A percentile compares a stretch with the other conserved stretches of the same genome.
Evolutionary conservation across 2,888 invertebrate genomes (phyloP).

Genomic region (Phanerotoma sp.): DNA sequence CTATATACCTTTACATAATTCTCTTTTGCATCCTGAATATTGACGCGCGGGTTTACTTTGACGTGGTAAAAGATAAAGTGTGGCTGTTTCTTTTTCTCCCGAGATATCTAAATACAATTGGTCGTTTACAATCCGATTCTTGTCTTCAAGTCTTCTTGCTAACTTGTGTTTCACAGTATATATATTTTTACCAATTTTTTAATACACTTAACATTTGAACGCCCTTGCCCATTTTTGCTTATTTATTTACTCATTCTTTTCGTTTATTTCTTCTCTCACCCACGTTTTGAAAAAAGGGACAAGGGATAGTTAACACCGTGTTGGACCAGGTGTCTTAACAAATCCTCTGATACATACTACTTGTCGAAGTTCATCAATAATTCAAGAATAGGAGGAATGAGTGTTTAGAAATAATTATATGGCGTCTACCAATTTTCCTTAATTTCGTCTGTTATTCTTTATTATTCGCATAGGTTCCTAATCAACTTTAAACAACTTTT

Average conservation of each 20-base stretch:
- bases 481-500: too few species aligned
- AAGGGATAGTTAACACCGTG: constrained; percentile 27
- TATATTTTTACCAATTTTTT: constrained; percentile 15
- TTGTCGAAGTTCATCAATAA: constrained; percentile 34
- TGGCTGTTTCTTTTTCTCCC: background rate
- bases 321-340: constrained; percentile 23
- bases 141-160: constrained; percentile 17
- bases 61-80: constrained; percentile 21
- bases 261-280: background rate
- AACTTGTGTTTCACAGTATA: constrained; percentile 10
- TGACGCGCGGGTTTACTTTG: constrained; percentile 22
- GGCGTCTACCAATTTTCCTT: background rate
- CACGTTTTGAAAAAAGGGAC: background rate
- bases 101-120: constrained; percentile 38
- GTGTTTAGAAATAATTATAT: constrained; percentile 40
- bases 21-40: constrained; percentile 12
- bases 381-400: constrained; percentile 38
- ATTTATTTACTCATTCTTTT: constrained; percentile 5
- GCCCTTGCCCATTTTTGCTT: background rate
- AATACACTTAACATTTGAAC: background rate
- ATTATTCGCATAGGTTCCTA: too few species aligned
- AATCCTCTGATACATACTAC: constrained; percentile 26
- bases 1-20: constrained; percentile 5
- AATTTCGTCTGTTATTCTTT: background rate
- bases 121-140: constrained; percentile 34